These are phyloP conservation scores for Notarius lentiginosus DNA, from an alignment of 2,113 vertebrate species.

Conservation along the genomic window DNA sequence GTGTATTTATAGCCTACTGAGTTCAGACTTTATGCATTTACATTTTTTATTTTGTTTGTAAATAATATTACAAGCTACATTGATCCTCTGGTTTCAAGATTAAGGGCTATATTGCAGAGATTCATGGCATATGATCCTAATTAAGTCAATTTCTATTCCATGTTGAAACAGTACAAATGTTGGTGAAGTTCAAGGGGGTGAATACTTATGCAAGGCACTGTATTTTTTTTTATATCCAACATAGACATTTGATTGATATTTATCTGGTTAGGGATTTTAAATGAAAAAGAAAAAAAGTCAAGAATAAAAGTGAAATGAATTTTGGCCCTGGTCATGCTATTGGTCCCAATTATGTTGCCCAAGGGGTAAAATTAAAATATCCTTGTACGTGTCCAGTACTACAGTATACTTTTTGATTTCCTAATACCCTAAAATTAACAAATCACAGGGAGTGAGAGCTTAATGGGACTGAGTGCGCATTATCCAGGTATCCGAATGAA, in stretches of 20 bases:
- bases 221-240: background rate
- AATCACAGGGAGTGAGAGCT: too few species aligned
- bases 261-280: background rate
- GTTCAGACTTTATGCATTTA: background rate
- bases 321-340: too few species aligned
- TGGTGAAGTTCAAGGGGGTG: background rate
- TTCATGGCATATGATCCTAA: background rate
- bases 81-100: background rate
- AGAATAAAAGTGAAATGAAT: constrained; percentile 14
- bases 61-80: background rate
- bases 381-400: too few species aligned
- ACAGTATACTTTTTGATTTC: too few species aligned
- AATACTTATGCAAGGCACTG: background rate
- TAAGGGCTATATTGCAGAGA: background rate
- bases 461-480: too few species aligned
- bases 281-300: background rate
- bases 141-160: background rate
- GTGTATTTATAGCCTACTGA: too few species aligned
- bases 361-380: too few species aligned
- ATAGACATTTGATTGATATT: background rate
- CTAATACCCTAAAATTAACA: too few species aligned
- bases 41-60: background rate
- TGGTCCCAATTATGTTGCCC: too few species aligned
- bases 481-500: too few species aligned
- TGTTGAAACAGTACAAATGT: background rate